Evolutionary conservation across 2,113 vertebrate species (phyloP).

Genomic region (Atherinomorus stipes): DNA sequence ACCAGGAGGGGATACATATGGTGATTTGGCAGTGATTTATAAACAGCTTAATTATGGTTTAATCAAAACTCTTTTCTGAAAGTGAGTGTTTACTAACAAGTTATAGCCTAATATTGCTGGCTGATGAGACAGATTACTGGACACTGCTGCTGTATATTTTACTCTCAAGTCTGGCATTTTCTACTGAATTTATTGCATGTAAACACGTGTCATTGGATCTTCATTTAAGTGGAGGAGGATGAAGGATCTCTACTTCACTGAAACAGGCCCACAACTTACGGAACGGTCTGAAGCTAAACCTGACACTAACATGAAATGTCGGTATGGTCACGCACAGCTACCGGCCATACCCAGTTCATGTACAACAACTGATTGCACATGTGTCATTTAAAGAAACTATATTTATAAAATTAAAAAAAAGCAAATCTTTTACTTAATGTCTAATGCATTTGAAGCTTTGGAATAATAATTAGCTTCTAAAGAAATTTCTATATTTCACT

Average conservation of each 20-base stretch:
- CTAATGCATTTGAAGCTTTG: slow-evolving; percentile 2
- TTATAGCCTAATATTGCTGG: slow-evolving; percentile 16
- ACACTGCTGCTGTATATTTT: not conserved
- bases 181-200: slow-evolving; percentile 1
- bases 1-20: not conserved
- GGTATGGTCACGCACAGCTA: slow-evolving; percentile 9
- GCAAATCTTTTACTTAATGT: not conserved
- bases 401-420: slow-evolving; percentile 30
- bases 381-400: slow-evolving; percentile 43
- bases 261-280: not conserved
- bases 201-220: not conserved
- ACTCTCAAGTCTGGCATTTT: not conserved
- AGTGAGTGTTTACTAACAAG: slow-evolving; percentile 13
- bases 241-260: slow-evolving; percentile 3
- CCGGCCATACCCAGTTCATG: slow-evolving; percentile 17
- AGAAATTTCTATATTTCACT: not conserved
- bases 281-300: slow-evolving; percentile 19
- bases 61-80: slow-evolving; percentile 3
- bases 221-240: too few species aligned
- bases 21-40: slow-evolving; percentile 6
- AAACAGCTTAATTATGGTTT: not conserved
- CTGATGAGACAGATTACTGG: slow-evolving; percentile 5
- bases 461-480: slow-evolving; percentile 11
- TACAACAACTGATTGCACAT: slow-evolving; percentile 9
- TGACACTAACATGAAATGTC: slow-evolving; percentile 26